These are phyloP conservation scores for Esox lucius DNA, from an alignment of 2,797 vertebrate genomes.

Conservation along the genomic window DNA sequence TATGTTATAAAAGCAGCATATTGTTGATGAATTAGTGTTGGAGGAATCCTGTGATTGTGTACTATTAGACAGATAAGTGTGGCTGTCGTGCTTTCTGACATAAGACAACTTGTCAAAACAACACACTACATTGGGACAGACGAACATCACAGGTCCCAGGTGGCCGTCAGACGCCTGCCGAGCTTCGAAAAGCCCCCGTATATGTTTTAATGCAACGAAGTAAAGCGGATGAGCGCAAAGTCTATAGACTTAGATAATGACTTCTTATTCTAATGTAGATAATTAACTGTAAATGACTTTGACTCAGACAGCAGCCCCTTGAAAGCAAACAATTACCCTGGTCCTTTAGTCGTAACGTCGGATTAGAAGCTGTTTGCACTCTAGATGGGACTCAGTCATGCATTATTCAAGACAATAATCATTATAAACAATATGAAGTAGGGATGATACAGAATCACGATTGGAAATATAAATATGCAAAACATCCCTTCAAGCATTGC, in stretches of 20 bases:
- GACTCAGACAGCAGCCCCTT: conserved; percentile 31
- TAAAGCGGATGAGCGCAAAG: conserved; percentile 28
- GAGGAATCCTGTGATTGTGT: too few species aligned
- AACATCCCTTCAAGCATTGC: conserved; percentile 25
- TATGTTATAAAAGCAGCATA: too few species aligned
- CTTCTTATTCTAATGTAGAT: conserved; percentile 55
- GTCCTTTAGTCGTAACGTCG: conserved; percentile 49
- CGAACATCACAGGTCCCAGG: not conserved
- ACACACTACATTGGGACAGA: conserved; percentile 6
- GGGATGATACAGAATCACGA: conserved; percentile 36
- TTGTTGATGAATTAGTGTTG: too few species aligned
- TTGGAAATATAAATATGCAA: conserved; percentile 9
- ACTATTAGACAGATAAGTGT: too few species aligned
- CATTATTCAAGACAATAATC: conserved; percentile 61
- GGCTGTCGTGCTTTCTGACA: too few species aligned
- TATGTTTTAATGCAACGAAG: not conserved
- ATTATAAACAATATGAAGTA: conserved; percentile 55
- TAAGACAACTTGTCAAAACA: too few species aligned
- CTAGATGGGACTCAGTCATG: conserved; percentile 47
- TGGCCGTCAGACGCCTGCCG: conserved; percentile 21
- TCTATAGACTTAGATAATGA: conserved; percentile 60
- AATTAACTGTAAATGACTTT: conserved; percentile 60
- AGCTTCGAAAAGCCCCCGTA: conserved; percentile 30
- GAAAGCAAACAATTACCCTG: conserved; percentile 63
- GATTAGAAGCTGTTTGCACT: conserved; percentile 63